Conservation (phyloP, 2,113 vertebrate species). For the Canis aureus region DNA sequence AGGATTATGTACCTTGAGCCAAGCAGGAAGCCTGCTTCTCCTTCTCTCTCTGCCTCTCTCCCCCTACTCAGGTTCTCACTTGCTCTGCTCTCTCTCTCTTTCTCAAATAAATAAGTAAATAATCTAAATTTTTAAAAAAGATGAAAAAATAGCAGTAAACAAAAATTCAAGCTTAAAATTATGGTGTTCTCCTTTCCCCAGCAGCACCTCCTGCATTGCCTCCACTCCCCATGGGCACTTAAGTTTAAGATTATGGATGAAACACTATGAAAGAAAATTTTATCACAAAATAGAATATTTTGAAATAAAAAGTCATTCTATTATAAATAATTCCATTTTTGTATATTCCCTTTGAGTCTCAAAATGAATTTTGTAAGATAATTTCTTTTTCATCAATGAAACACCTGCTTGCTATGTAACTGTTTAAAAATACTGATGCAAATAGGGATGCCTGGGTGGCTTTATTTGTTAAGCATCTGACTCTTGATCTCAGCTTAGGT, state of each 20-base stretch:
- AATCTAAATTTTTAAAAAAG: too few species aligned
- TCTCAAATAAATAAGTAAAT: too few species aligned
- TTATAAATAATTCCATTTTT: conserved; percentile 37
- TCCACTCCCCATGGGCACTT: background rate
- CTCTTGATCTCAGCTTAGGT: background rate
- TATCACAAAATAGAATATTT: conserved; percentile 45
- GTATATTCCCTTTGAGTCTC: background rate
- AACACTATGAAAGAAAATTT: conserved; percentile 36
- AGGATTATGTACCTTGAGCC: background rate
- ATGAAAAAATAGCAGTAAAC: conserved; percentile 40
- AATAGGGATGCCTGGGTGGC: background rate
- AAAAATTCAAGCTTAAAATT: conserved; percentile 65
- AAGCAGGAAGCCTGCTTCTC: background rate
- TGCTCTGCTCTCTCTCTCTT: too few species aligned
- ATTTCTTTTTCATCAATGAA: conserved; percentile 39
- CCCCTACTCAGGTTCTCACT: background rate
- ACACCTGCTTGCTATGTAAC: background rate
- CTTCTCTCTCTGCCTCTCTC: background rate
- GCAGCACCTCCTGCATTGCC: background rate
- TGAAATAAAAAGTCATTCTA: conserved; percentile 47
- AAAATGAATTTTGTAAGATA: conserved; percentile 36
- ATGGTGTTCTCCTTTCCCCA: background rate
- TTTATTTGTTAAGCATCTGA: background rate
- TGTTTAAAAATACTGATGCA: background rate
- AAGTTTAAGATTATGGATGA: conserved; percentile 56